Evolutionary conservation across 2,888 invertebrate species (phyloP).

Genomic region (Cactoblastis cactorum): DNA sequence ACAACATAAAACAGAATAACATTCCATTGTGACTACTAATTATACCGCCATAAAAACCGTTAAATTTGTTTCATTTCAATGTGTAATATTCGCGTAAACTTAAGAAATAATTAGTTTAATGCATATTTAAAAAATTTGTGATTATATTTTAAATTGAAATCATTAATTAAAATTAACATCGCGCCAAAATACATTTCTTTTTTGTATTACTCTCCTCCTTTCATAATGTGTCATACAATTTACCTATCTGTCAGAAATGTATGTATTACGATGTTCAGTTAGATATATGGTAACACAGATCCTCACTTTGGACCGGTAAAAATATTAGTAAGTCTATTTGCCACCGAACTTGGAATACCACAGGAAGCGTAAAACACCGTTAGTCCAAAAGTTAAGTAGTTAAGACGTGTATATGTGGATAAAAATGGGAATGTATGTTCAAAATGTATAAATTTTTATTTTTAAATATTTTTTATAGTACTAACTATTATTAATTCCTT

Average conservation of each 20-base stretch:
- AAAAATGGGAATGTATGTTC: neutral
- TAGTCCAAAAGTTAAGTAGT: neutral
- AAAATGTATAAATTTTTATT: neutral
- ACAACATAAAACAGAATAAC: too few relatives aligned
- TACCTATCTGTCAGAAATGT: conserved; percentile 19
- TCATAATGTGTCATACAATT: conserved; percentile 3
- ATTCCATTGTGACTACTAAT: too few relatives aligned
- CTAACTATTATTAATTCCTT: too few relatives aligned
- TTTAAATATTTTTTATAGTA: too few relatives aligned
- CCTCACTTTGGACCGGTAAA: conserved; percentile 19
- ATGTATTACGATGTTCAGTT: conserved; percentile 22
- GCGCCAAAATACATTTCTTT: neutral
- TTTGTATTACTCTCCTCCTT: neutral
- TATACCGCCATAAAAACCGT: too few relatives aligned
- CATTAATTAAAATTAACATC: too few relatives aligned
- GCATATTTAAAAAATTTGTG: too few relatives aligned
- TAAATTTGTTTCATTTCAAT: too few relatives aligned
- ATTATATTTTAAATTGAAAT: too few relatives aligned
- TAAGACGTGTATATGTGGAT: neutral
- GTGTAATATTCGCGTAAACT: too few relatives aligned
- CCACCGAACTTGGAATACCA: conserved; percentile 30
- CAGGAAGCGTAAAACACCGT: conserved; percentile 38
- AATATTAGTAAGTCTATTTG: conserved; percentile 29
- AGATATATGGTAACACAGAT: conserved; percentile 22
- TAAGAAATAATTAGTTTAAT: too few relatives aligned